A percentile compares a stretch with the other conserved stretches of the same genome.
These are phyloP conservation scores for Erebia aethiops DNA, from an alignment of 2,888 invertebrate genomes.

Conservation along the genomic window DNA sequence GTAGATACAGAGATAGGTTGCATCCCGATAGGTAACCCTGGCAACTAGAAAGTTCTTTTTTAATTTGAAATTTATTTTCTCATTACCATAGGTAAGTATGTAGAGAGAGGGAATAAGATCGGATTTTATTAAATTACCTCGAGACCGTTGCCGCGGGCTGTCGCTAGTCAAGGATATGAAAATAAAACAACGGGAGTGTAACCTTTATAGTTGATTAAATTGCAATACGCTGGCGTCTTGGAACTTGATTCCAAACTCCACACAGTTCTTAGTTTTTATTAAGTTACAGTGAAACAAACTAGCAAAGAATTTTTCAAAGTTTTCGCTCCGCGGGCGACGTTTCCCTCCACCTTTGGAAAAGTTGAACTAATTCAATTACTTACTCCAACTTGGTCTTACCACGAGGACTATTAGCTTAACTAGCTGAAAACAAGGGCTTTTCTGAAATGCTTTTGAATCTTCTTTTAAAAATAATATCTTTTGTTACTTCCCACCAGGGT, in stretches of 20 bases:
- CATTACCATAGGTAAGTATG: no score
- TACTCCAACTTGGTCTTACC: slow-evolving; percentile 46
- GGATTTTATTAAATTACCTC: background rate
- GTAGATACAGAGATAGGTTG: no score
- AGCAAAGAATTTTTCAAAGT: slow-evolving; percentile 73
- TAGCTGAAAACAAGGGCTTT: slow-evolving; percentile 2
- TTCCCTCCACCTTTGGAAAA: slow-evolving; percentile 62
- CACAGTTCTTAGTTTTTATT: slow-evolving; percentile 41
- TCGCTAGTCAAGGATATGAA: background rate
- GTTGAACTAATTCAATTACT: slow-evolving; percentile 71
- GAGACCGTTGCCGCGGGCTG: background rate
- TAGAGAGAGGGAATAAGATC: background rate
- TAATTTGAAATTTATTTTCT: no score
- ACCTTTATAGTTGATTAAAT: slow-evolving; percentile 39
- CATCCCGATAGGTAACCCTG: no score
- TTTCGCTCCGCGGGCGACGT: slow-evolving; percentile 47
- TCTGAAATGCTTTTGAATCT: no score
- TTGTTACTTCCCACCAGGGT: no score
- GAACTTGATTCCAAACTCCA: slow-evolving; percentile 68
- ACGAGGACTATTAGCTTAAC: slow-evolving; percentile 5
- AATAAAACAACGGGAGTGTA: slow-evolving; percentile 19
- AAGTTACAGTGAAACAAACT: slow-evolving; percentile 76
- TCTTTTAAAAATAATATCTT: no score
- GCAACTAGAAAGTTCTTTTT: no score
- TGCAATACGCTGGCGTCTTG: slow-evolving; percentile 49